These are phyloP conservation scores for Venustoraphidia nigricollis DNA, from an alignment of 2,888 invertebrate genomes.

Conservation along the genomic window DNA sequence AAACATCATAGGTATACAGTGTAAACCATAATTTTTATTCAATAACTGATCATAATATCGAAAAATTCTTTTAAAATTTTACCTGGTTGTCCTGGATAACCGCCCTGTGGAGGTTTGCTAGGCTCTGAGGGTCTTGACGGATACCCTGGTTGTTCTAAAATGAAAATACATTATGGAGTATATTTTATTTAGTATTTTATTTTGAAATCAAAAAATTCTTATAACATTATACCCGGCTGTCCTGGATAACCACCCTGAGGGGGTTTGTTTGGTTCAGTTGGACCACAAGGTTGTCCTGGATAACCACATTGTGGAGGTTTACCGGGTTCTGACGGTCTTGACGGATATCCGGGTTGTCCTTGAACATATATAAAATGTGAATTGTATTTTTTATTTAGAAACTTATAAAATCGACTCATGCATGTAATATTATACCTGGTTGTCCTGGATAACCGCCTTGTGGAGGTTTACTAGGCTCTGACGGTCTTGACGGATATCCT, in stretches of 20 bases:
- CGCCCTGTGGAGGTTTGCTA: conserved; percentile 4
- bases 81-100: conserved; percentile 3
- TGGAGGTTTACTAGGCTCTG: conserved; percentile 5
- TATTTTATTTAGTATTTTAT: no score
- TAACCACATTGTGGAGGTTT: no score
- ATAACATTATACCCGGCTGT: conserved; percentile 8
- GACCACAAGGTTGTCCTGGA: conserved; percentile 2
- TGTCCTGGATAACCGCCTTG: conserved; percentile 9
- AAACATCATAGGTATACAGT: no score
- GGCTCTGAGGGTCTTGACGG: no score
- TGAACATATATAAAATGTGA: not conserved
- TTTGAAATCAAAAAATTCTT: not conserved
- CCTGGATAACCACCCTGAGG: conserved; percentile 7
- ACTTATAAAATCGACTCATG: conserved; percentile 6
- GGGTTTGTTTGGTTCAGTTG: conserved; percentile 15
- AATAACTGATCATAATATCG: no score
- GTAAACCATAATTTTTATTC: no score
- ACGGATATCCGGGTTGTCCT: not conserved
- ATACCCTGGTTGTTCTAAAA: no score
- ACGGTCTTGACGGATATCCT: conserved; percentile 28
- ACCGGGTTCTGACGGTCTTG: no score
- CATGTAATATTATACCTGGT: conserved; percentile 8
- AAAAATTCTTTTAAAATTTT: not conserved
- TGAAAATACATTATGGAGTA: no score
- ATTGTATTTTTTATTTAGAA: not conserved